Conservation (phyloP, 2,888 invertebrate species). For the Dicranocentrus wangi region DNA sequence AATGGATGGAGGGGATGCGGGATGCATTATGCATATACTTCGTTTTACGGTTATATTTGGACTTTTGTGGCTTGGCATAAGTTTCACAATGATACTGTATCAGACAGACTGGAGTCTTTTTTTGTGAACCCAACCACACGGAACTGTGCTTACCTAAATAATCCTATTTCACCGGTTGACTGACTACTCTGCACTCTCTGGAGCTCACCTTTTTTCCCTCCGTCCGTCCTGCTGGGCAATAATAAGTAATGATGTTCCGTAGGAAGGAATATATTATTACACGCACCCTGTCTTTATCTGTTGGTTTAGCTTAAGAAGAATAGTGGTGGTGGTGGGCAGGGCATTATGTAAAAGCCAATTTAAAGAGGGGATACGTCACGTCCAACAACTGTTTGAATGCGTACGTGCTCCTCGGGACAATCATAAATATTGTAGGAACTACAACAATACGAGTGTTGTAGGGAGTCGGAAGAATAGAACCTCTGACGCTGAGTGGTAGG, state of each 20-base stretch:
- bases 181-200: not conserved
- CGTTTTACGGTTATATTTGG: not conserved
- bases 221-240: slow-evolving; percentile 21
- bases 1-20: too few species aligned
- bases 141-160: slow-evolving; percentile 14
- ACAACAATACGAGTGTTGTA: too few species aligned
- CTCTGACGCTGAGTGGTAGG: too few species aligned
- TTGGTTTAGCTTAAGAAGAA: slow-evolving; percentile 1
- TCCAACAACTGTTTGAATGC: not conserved
- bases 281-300: not conserved
- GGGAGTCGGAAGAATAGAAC: too few species aligned
- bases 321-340: not conserved
- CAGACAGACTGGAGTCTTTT: slow-evolving; percentile 53
- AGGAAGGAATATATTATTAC: too few species aligned
- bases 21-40: too few species aligned
- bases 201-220: slow-evolving; percentile 24
- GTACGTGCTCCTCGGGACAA: too few species aligned
- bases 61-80: slow-evolving; percentile 19
- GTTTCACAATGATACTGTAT: slow-evolving; percentile 8
- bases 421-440: too few species aligned
- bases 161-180: slow-evolving; percentile 11
- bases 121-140: not conserved
- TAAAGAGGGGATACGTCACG: not conserved
- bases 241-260: slow-evolving; percentile 17
- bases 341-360: slow-evolving; percentile 17